These are phyloP conservation scores for Suricata suricatta DNA, from an alignment of 2,113 vertebrate species.

Conservation along the genomic window DNA sequence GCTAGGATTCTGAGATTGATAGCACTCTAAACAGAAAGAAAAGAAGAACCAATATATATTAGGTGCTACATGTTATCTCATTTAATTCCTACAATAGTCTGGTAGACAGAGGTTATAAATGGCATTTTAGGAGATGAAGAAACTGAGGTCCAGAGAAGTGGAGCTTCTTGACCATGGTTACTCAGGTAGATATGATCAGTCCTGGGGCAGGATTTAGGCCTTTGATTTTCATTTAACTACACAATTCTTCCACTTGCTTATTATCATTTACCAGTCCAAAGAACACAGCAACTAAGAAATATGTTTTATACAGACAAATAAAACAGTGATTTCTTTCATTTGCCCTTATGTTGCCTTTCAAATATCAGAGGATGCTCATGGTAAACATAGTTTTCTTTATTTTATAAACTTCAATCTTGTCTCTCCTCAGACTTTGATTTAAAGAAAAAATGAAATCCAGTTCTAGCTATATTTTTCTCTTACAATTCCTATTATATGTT, in stretches of 20 bases:
- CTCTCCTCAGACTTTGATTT: constrained; percentile 4
- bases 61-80: background rate
- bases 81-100: background rate
- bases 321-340: constrained; percentile 47
- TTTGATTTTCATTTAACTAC: constrained; percentile 8
- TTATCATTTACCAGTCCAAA: background rate
- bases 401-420: constrained; percentile 57
- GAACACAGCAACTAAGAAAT: constrained; percentile 39
- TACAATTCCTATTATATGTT: constrained; percentile 30
- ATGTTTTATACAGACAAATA: background rate
- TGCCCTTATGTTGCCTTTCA: constrained; percentile 30
- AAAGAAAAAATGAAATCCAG: background rate
- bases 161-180: background rate
- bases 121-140: background rate
- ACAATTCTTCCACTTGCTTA: background rate
- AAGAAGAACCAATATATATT: background rate
- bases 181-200: background rate
- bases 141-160: constrained; percentile 21
- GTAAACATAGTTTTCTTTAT: background rate
- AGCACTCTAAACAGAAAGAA: background rate
- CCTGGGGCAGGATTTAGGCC: background rate
- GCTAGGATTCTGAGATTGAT: background rate
- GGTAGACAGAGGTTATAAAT: background rate
- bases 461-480: constrained; percentile 40
- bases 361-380: constrained; percentile 11